Evolutionary conservation across 1,140 invertebrate genomes (phyloP), one percentile per base, ranked within the genome.

Genomic region (Caenorhabditis latens): DNA sequence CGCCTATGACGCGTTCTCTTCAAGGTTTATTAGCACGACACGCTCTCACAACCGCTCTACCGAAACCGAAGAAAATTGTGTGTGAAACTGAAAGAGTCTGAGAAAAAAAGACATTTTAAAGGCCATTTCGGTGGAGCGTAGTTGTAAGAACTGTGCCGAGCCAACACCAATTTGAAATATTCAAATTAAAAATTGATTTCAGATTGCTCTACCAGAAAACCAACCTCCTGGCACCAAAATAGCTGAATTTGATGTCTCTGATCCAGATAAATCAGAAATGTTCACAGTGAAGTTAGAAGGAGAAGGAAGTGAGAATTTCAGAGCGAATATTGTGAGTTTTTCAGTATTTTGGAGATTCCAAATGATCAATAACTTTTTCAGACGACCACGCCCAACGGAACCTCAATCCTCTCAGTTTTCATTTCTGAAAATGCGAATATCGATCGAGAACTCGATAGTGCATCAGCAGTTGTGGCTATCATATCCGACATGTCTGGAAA

Each of bases 401-500:
- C 75, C 32, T 32, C 32, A 32, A 32, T 32, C 3, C 32, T 86
- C 40, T 58, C 75, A 4, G 21, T 86, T 0, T 57, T 63, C 21
- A 58, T 87, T 6, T 46, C 79, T 2, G 63, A 67, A n/a, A 40
- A 67, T 42, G 19, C 82, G 2, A 58, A 84, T 24, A 84, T 82
- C 24, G 86, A 87, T 11, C 24, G 55, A 32, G 58, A 65, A 24
- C 8, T 6, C 9, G n/a, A 32, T 0, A 24, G 65, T 40, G n/a
- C 55, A 8, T 6, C 71, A 3, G 46, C 21, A 0, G 21, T 87
- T 16, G 43, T 57, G 1, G 55, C 84, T 0, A 65, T 71, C 40
- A n/a, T 83, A n/a, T 83, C 58, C 67, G 86, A 57, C 84, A 13
- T 43, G 7, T 84, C 55, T 84, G 21, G 55, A 55, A 50, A 58